A percentile compares a stretch with the other conserved stretches of the same genome.
Evolutionary conservation across 2,113 vertebrate genomes (phyloP).

Genomic region (Lamprotornis superbus): DNA sequence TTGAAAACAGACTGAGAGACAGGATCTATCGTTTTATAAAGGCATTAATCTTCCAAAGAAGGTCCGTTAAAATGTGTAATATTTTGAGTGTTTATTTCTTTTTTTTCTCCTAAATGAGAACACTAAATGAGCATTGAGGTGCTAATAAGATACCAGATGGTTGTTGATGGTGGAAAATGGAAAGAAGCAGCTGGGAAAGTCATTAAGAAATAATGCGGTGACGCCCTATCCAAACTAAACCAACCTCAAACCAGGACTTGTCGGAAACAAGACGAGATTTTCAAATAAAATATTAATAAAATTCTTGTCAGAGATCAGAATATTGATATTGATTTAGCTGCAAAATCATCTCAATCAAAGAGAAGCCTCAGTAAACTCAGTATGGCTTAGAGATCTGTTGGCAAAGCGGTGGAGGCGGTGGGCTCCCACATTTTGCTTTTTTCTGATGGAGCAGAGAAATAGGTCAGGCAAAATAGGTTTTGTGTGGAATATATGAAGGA

Average conservation of each 20-base stretch:
- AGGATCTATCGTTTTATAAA: not conserved
- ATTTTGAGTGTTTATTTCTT: slow-evolving; percentile 73
- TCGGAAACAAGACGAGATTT: slow-evolving; percentile 77
- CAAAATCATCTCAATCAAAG: not conserved
- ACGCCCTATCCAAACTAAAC: slow-evolving; percentile 87
- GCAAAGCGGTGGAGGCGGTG: not conserved
- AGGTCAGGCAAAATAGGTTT: not conserved
- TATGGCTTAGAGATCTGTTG: not conserved
- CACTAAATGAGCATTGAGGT: slow-evolving; percentile 85
- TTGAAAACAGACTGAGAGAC: not conserved
- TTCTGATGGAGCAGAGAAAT: not conserved
- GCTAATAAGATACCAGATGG: slow-evolving; percentile 90
- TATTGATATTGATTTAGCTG: slow-evolving; percentile 37
- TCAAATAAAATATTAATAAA: slow-evolving; percentile 87
- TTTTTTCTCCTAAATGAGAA: slow-evolving; percentile 71
- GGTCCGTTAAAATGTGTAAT: slow-evolving; percentile 43
- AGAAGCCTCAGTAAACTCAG: not conserved
- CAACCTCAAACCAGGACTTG: slow-evolving; percentile 78
- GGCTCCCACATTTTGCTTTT: not conserved
- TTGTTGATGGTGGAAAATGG: slow-evolving; percentile 85
- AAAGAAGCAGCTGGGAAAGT: slow-evolving; percentile 86
- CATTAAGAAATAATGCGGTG: slow-evolving; percentile 88
- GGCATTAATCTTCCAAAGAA: slow-evolving; percentile 15
- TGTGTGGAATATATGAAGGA: not conserved
- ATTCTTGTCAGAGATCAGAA: slow-evolving; percentile 32